A percentile compares a stretch with the other conserved stretches of the same genome.
Evolutionary conservation across 2,113 vertebrate genomes (phyloP).

Genomic region (Xenus cinereus): DNA sequence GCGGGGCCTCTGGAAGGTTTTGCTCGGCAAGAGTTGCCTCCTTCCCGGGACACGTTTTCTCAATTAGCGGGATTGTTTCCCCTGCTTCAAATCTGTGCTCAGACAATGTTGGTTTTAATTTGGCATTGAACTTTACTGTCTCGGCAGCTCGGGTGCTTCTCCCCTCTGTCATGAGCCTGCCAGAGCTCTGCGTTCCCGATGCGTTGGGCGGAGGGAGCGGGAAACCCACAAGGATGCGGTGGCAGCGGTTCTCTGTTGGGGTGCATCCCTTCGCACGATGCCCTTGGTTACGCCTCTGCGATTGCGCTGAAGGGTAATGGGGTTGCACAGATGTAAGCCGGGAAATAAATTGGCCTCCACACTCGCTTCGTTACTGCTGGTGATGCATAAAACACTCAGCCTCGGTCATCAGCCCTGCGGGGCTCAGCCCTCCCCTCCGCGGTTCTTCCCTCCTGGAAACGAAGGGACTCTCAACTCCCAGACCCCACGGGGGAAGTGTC

Average conservation of each 20-base stretch:
- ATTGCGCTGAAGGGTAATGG: not conserved
- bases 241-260: fast-evolving
- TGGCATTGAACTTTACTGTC: not conserved
- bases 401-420: fast-evolving
- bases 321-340: not conserved
- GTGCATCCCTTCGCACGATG: fast-evolving
- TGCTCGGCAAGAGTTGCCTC: not conserved
- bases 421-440: not conserved
- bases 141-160: not conserved
- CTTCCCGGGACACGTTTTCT: not conserved
- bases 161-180: not conserved
- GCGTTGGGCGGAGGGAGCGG: not conserved
- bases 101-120: not conserved
- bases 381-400: not conserved
- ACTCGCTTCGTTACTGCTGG: not conserved
- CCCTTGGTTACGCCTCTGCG: not conserved
- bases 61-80: not conserved
- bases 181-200: fast-evolving
- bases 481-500: fast-evolving
- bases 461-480: not conserved
- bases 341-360: not conserved
- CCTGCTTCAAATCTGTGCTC: not conserved
- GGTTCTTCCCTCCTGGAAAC: not conserved
- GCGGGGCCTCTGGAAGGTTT: not conserved
- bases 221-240: not conserved